Percentiles rank a stretch among this genome's conserved stretches.
phyloP scores from a whole-genome alignment of 2,888 invertebrate genomes.

The Archaeoteleia sp. region DNA sequence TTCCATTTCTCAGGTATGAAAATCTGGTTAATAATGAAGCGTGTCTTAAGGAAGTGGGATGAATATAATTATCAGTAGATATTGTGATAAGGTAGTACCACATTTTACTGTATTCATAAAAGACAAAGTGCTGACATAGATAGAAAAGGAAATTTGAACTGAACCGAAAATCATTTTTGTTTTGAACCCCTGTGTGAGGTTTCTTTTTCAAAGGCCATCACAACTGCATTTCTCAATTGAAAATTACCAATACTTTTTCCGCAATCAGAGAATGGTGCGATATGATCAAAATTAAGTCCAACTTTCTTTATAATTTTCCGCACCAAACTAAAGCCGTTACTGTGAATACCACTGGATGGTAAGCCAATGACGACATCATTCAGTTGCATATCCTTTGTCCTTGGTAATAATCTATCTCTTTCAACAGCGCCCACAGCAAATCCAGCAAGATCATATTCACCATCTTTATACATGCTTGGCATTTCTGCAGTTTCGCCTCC shows the following conservation, averaged over 20 bases:
- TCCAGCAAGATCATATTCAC: slow-evolving; percentile 96
- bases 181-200: too few species aligned
- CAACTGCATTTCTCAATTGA: slow-evolving; percentile 59
- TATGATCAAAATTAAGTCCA: slow-evolving; percentile 81
- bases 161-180: too few species aligned
- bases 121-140: too few species aligned
- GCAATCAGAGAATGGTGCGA: slow-evolving; percentile 82
- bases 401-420: slow-evolving; percentile 83
- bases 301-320: slow-evolving; percentile 84
- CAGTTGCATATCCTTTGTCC: slow-evolving; percentile 78
- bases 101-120: too few species aligned
- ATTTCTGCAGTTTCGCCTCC: slow-evolving; percentile 98
- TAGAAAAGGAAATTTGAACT: too few species aligned
- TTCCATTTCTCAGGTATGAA: too few species aligned
- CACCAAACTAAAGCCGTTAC: slow-evolving; percentile 95
- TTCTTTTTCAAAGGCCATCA: too few species aligned
- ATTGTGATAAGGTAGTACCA: too few species aligned
- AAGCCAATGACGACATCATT: slow-evolving; percentile 91
- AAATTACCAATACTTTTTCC: slow-evolving; percentile 82
- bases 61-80: too few species aligned
- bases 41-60: too few species aligned
- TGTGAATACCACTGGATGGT: slow-evolving; percentile 93
- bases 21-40: too few species aligned
- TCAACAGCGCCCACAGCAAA: slow-evolving; percentile 97
- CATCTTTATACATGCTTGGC: slow-evolving; percentile 92